A percentile compares a stretch with the other conserved stretches of the same genome.
Evolutionary conservation across 23 tunicate species (phyloP).

Genomic region (Ascidia mentula): DNA sequence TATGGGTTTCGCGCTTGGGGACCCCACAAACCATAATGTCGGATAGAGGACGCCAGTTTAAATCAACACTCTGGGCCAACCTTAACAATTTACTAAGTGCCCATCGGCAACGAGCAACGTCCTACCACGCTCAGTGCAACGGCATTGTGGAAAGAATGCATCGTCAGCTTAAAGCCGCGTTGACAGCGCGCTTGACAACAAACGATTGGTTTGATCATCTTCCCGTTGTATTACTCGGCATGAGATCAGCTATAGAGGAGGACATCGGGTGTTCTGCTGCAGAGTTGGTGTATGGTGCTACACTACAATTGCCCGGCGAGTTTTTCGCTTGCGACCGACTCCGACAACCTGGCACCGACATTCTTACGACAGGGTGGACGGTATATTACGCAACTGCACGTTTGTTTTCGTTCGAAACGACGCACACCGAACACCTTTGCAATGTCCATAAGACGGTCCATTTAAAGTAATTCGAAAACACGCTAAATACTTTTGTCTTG

Average conservation of each 20-base stretch:
- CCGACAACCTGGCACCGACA: background rate
- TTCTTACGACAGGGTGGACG: background rate
- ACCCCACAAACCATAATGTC: background rate
- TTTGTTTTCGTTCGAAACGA: slow-evolving; percentile 30
- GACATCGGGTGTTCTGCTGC: slow-evolving; percentile 12
- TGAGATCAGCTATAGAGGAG: background rate
- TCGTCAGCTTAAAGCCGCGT: slow-evolving; percentile 22
- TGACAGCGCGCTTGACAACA: background rate
- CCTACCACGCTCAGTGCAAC: slow-evolving; percentile 8
- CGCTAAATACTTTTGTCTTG: slow-evolving; percentile 16
- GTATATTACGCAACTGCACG: background rate
- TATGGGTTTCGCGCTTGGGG: slow-evolving; percentile 5
- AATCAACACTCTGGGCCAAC: slow-evolving; percentile 3
- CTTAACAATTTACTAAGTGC: background rate
- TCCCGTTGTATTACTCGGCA: slow-evolving; percentile 19
- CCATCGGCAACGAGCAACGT: background rate
- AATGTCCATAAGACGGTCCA: slow-evolving; percentile 34
- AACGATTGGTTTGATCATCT: slow-evolving; percentile 17
- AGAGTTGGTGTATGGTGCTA: slow-evolving; percentile 14
- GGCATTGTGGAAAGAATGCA: slow-evolving; percentile 25
- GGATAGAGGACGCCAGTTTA: slow-evolving; percentile 19
- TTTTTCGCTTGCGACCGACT: slow-evolving; percentile 10
- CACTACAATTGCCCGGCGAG: slow-evolving; percentile 18
- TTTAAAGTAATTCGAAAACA: slow-evolving; percentile 7
- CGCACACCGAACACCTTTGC: slow-evolving; percentile 13